These are phyloP conservation scores for Arremon brunneinucha DNA, from an alignment of 2,797 vertebrate species.

Conservation along the genomic window DNA sequence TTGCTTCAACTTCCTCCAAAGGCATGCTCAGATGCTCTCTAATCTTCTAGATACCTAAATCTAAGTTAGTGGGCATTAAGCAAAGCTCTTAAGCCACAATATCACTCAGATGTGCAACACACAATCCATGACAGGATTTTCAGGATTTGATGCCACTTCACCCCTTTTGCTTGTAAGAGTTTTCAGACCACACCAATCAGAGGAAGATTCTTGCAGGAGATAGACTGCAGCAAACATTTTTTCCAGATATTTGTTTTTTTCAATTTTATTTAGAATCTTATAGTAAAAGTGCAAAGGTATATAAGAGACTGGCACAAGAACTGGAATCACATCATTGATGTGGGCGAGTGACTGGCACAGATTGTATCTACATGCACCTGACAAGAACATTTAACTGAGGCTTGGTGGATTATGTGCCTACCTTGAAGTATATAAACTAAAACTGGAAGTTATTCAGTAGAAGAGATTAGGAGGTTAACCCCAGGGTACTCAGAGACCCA, in stretches of 20 bases:
- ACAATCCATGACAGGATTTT: background rate
- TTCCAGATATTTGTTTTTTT: background rate
- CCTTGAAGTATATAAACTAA: background rate
- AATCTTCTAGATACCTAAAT: background rate
- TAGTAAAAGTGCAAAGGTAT: background rate
- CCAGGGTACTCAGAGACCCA: background rate
- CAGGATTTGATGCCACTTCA: background rate
- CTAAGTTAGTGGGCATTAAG: background rate
- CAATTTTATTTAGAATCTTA: background rate
- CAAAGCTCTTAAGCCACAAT: background rate
- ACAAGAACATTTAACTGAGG: background rate
- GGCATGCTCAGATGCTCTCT: background rate
- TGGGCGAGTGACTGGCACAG: background rate
- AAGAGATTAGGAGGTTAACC: background rate
- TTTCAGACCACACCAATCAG: background rate
- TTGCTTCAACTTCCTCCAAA: background rate
- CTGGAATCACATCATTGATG: background rate
- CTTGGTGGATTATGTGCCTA: background rate
- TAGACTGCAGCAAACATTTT: background rate
- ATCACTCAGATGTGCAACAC: background rate
- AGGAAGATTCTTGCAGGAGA: background rate
- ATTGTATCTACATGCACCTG: background rate
- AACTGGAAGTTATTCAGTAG: background rate
- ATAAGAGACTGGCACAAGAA: background rate
- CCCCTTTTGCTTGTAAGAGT: background rate